These are phyloP conservation scores for Podotricha telesiphe DNA, from an alignment of 2,888 invertebrate species.

Conservation along the genomic window DNA sequence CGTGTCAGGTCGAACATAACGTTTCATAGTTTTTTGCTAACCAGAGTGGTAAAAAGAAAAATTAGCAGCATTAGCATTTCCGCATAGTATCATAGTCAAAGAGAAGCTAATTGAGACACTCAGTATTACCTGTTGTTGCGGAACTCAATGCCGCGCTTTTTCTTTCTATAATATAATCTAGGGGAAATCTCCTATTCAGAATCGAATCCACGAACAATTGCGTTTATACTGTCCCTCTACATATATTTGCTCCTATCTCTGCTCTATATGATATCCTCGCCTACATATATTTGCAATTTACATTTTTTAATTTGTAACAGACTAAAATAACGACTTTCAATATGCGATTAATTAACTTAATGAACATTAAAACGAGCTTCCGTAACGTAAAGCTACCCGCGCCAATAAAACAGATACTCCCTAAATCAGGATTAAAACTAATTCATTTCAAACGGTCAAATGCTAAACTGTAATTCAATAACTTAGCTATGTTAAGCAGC, in stretches of 20 bases:
- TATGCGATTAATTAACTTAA: constrained; percentile 16
- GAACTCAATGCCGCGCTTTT: too few relatives aligned
- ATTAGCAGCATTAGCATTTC: too few relatives aligned
- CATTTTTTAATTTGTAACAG: neutral
- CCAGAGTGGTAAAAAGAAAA: too few relatives aligned
- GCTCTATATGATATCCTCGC: neutral
- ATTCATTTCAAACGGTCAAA: constrained; percentile 27
- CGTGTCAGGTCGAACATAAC: too few relatives aligned
- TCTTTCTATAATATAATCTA: too few relatives aligned
- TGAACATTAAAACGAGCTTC: constrained; percentile 5
- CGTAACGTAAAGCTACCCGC: constrained; percentile 6
- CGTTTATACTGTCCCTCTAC: neutral
- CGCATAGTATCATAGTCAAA: too few relatives aligned
- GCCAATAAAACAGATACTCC: constrained; percentile 26
- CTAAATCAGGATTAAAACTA: constrained; percentile 20
- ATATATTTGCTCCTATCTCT: too few relatives aligned
- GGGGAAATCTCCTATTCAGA: too few relatives aligned
- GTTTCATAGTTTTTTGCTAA: too few relatives aligned
- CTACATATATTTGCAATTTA: neutral
- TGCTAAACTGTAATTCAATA: constrained; percentile 11
- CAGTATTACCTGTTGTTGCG: too few relatives aligned
- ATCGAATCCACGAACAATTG: too few relatives aligned
- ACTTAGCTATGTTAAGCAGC: neutral
- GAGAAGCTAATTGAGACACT: too few relatives aligned
- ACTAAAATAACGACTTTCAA: neutral